Conservation (phyloP, 2,888 invertebrate species). For the Drosophila aldrichi region DNA sequence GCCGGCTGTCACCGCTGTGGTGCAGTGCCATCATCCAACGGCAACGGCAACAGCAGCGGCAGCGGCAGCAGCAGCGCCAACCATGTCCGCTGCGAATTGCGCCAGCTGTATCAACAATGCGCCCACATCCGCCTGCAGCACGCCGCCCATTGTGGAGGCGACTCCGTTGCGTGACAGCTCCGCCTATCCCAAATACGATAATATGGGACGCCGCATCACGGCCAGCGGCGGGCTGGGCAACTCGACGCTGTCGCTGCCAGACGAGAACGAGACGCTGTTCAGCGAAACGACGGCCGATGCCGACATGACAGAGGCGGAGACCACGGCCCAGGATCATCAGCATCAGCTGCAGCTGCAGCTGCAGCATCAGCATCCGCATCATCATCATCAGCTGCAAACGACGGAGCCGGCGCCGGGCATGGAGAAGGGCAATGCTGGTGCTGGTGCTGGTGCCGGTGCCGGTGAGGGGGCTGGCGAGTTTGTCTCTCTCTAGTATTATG, state of each 20-base stretch:
- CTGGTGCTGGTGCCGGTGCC: constrained; percentile 55
- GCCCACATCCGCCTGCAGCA: constrained; percentile 67
- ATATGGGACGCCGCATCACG: constrained; percentile 95
- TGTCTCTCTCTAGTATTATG: constrained; percentile 85
- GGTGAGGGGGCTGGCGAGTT: constrained; percentile 76
- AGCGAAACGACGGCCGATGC: constrained; percentile 78
- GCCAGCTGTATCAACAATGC: constrained; percentile 75
- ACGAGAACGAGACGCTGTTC: constrained; percentile 85
- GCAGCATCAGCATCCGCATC: constrained; percentile 59
- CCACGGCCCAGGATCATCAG: constrained; percentile 49
- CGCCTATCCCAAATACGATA: constrained; percentile 90
- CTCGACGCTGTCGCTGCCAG: constrained; percentile 93
- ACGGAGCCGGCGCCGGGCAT: constrained; percentile 61
- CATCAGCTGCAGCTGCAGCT: constrained; percentile 38
- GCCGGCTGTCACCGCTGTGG: constrained; percentile 72
- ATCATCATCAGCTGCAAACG: constrained; percentile 60
- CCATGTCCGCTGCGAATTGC: constrained; percentile 66
- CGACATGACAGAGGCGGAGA: constrained; percentile 49
- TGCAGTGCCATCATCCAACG: constrained; percentile 75
- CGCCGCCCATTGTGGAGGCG: constrained; percentile 77
- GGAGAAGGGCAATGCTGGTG: constrained; percentile 66
- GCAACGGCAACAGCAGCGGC: constrained; percentile 30
- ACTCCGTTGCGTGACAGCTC: constrained; percentile 76
- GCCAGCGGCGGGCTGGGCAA: constrained; percentile 90
- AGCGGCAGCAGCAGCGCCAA: constrained; percentile 39